Percentiles rank a stretch among this genome's conserved stretches.
phyloP scores from a whole-genome alignment of 2,797 vertebrate genomes.

The Labeo calbasu region DNA sequence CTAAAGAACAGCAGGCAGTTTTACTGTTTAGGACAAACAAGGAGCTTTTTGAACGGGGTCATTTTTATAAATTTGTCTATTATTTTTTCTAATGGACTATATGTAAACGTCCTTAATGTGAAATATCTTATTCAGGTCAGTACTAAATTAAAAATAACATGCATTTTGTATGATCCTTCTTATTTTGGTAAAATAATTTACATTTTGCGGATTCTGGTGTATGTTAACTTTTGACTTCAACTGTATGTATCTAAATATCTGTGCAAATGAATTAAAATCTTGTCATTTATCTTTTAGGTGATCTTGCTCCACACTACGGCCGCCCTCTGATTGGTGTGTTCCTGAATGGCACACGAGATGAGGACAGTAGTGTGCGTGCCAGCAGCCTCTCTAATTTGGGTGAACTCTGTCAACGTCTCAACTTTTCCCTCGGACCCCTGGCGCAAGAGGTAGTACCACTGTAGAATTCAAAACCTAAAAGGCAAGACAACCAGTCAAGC shows the following conservation, averaged over 20 bases:
- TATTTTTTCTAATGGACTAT: too few species aligned
- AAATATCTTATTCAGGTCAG: too few species aligned
- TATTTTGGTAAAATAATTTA: too few species aligned
- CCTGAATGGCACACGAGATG: conserved; percentile 81
- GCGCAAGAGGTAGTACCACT: conserved; percentile 85
- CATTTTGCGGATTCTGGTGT: too few species aligned
- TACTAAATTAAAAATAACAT: too few species aligned
- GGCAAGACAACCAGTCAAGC: conserved; percentile 7
- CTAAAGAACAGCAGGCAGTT: too few species aligned
- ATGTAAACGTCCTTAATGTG: too few species aligned
- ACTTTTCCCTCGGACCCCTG: conserved; percentile 85
- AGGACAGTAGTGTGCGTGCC: conserved; percentile 79
- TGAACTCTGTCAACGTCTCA: conserved; percentile 87
- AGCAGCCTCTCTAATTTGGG: conserved; percentile 95
- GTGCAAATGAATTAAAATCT: neutral
- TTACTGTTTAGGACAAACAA: too few species aligned
- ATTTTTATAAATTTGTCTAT: too few species aligned
- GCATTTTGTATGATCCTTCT: too few species aligned
- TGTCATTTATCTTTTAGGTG: conserved; percentile 75
- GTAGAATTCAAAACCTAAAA: neutral
- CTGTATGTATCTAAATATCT: neutral
- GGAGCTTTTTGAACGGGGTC: too few species aligned
- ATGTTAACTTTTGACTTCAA: too few species aligned
- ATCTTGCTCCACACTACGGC: conserved; percentile 83
- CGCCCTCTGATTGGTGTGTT: conserved; percentile 84